Conservation (phyloP, 2,797 vertebrate species). For the Cuniculus paca region DNA sequence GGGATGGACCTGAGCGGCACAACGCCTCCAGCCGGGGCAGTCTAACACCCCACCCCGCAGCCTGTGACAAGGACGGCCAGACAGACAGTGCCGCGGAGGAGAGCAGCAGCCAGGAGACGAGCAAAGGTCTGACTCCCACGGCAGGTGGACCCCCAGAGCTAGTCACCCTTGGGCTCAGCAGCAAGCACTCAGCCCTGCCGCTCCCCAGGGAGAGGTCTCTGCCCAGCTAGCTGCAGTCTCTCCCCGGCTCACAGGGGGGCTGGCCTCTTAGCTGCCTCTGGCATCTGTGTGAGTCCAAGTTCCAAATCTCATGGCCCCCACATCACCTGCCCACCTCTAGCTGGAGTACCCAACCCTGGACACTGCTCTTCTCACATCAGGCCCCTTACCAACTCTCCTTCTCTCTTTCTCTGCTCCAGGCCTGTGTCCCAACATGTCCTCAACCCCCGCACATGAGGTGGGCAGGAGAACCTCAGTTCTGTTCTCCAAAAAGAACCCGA, state of each 20-base stretch:
- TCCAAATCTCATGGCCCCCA: background rate
- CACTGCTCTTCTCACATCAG: conserved; percentile 47
- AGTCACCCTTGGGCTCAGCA: conserved; percentile 62
- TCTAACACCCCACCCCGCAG: conserved; percentile 87
- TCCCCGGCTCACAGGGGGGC: conserved; percentile 36
- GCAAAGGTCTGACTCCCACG: conserved; percentile 92
- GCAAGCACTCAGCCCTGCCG: conserved; percentile 48
- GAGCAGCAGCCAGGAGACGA: conserved; percentile 99
- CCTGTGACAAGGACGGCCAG: conserved; percentile 91
- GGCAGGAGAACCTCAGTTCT: conserved; percentile 98
- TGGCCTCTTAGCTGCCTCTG: conserved; percentile 68
- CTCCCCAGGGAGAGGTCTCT: conserved; percentile 58
- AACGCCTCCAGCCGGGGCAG: conserved; percentile 89
- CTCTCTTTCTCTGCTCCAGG: conserved; percentile 87
- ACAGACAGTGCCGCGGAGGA: conserved; percentile 97
- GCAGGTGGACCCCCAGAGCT: conserved; percentile 58
- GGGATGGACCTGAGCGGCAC: conserved; percentile 91
- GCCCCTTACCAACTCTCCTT: conserved; percentile 77
- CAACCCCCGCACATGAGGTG: conserved; percentile 96
- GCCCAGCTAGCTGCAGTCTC: conserved; percentile 61
- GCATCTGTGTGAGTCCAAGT: conserved; percentile 48
- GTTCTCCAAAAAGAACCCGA: conserved; percentile 99
- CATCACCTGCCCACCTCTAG: conserved; percentile 28
- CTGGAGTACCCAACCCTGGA: conserved; percentile 57
- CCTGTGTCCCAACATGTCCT: conserved; percentile 93